Evolutionary conservation across 2,888 invertebrate species (phyloP), one percentile per base, ranked within the genome.

Genomic region (Caenorhabditis plicata): DNA sequence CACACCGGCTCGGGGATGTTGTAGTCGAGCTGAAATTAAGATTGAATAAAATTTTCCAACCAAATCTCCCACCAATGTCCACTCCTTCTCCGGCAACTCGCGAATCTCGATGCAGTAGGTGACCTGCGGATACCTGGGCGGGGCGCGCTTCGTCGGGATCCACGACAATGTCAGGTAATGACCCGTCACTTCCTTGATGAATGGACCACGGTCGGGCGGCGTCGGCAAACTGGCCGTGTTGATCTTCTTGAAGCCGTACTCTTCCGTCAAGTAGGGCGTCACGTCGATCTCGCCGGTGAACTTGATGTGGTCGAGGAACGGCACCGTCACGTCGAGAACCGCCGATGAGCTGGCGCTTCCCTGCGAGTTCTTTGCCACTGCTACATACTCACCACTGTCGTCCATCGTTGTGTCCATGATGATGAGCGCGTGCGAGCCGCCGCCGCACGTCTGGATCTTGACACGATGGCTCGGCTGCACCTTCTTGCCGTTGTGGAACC

Each of bases 51-150:
- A 29, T 29, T 29, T 29, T 29, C 29, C 8, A 29, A 29, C 36
- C 7, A 3, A 36, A 5, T 15, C 4, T 29, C 89, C 86, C 0
- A 90, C 88, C 0, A 90, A 90, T 81, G 89, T 89, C 95, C 95
- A 96, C 74, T 93, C 91, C 27, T 90, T 91, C 76, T 89, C 88
- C 0, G 94, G 93, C 48, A 90, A 83, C 81, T 92, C 91, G 81
- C 91, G 88, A 88, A 92, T 91, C 85, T 98, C 96, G 69, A 93
- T 87, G 82, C 91, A 89, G 81, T 96, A 96, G 0, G 92, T 92
- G 51, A 94, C 91, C 0, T 93, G 93, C 75, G 89, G 88, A 54
- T 82, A 81, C 90, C 86, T 0, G 4, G 92, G 90, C 19, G 89
- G 89, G 57, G 89, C 87, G 2, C 93, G 90, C 41, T 94, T 88